A percentile compares a stretch with the other conserved stretches of the same genome.
Evolutionary conservation across 2,888 invertebrate genomes (phyloP).

Genomic region (Troides helena): DNA sequence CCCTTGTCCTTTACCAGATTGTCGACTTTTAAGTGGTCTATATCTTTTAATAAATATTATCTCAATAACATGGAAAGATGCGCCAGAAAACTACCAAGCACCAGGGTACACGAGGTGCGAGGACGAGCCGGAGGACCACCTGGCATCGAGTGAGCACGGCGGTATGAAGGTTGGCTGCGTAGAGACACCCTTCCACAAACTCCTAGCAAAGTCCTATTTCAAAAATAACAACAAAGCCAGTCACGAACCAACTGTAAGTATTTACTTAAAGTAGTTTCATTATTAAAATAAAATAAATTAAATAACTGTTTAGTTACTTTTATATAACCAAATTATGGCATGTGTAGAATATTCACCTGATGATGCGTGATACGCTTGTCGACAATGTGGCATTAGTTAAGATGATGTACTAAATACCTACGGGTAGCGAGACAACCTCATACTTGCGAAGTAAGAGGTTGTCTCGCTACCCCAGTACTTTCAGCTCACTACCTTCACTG

Average conservation of each 20-base stretch:
- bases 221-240: conserved; percentile 43
- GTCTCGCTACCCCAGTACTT: too few relatives aligned
- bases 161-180: conserved; percentile 48
- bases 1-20: not conserved
- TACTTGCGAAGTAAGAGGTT: too few relatives aligned
- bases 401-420: too few relatives aligned
- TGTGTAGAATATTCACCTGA: too few relatives aligned
- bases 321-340: too few relatives aligned
- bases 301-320: too few relatives aligned
- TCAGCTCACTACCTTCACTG: too few relatives aligned
- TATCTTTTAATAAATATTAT: not conserved
- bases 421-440: too few relatives aligned
- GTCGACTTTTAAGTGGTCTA: not conserved
- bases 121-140: conserved; percentile 44
- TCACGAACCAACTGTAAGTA: conserved; percentile 53
- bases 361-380: too few relatives aligned
- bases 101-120: conserved; percentile 48
- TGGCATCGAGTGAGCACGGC: conserved; percentile 39
- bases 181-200: conserved; percentile 54
- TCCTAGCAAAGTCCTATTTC: conserved; percentile 44
- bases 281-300: too few relatives aligned
- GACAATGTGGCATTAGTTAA: too few relatives aligned
- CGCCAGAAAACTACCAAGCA: conserved; percentile 66
- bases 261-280: too few relatives aligned
- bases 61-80: conserved; percentile 41